phyloP scores from a whole-genome alignment of 2,797 vertebrate genomes.

The Coranthus polyacanthus region DNA sequence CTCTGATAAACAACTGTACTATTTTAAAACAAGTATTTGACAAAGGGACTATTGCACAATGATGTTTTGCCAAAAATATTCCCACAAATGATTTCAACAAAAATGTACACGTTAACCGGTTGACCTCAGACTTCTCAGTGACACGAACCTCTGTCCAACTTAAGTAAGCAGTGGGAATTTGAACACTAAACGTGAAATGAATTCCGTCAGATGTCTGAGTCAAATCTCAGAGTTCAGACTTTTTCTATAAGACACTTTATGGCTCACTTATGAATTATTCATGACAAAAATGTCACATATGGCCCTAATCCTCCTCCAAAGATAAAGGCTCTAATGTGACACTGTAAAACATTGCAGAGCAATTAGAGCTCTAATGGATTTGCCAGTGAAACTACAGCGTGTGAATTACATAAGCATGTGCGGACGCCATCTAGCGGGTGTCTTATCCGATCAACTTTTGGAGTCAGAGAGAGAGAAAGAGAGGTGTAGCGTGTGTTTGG shows the following conservation, averaged over 20 bases:
- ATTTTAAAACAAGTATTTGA: no score
- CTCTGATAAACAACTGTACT: no score
- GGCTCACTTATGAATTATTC: slow-evolving; percentile 11
- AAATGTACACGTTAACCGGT: no score
- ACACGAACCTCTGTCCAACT: no score
- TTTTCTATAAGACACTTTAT: not conserved
- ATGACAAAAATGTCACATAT: slow-evolving; percentile 8
- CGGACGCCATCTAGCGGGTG: slow-evolving; percentile 79
- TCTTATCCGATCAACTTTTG: slow-evolving; percentile 32
- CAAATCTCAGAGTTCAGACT: not conserved
- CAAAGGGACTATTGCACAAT: no score
- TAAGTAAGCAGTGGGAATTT: no score
- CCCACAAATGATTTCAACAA: no score
- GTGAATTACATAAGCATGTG: slow-evolving; percentile 51
- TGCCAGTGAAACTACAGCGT: slow-evolving; percentile 48
- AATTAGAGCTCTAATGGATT: slow-evolving; percentile 71
- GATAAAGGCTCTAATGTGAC: slow-evolving; percentile 61
- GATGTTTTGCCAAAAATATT: no score
- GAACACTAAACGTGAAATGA: no score
- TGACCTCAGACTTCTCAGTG: no score
- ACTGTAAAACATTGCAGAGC: slow-evolving; percentile 57
- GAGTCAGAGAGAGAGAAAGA: not conserved
- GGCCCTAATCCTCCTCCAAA: slow-evolving; percentile 25
- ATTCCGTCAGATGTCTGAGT: no score
- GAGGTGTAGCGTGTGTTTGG: not conserved